Evolutionary conservation across 1,140 invertebrate genomes (phyloP), one percentile per base, ranked within the genome.

Genomic region (Phthorimaea operculella): DNA sequence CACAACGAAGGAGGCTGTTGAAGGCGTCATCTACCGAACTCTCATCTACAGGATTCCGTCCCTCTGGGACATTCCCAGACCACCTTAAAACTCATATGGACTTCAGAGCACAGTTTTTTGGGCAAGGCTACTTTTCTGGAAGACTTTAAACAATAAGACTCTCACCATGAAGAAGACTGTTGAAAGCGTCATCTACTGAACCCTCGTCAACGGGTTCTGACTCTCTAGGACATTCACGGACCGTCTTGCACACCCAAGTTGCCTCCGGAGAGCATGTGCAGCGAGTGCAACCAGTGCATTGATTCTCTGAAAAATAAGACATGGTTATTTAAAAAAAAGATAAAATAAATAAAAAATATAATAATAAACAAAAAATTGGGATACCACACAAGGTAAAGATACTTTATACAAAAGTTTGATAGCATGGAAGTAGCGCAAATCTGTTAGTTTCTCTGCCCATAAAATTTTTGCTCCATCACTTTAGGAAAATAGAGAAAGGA

Each of bases 201-300:
- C 10, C 10, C 6, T 57, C 50, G n/a, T 68, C 57, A 33, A 66
- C 49, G 10, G 63, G 17, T 8, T 52, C 48, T 16, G 64, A 62
- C 0, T 64, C 42, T 1, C 55, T 47, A 0, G 60, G 47, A 51
- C 76, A 80, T 7, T 64, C 51, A 11, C 65, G 45, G 0, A 72
- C 63, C 5, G 57, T 47, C 3, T 65, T 28, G 42, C 79, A 83
- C 0, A 53, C 36, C 79, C 79, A 83, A 7, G 62, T 45, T 0
- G 64, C 70, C 1, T 68, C 54, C 1, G 48, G 58, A 7, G 47
- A 61, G 14, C 78, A 81, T 0, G 18, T 54, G 44, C 78, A 81
- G 33, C 56, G 58, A 1, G 58, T 69, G 56, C 79, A 82, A 1
- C 75, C 79, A 14, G 63, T 53, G 34, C 79, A 82, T 18, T 55